Evolutionary conservation across 2,888 invertebrate genomes (phyloP), one percentile per base, ranked within the genome.

Genomic region (Craniophora ligustri): DNA sequence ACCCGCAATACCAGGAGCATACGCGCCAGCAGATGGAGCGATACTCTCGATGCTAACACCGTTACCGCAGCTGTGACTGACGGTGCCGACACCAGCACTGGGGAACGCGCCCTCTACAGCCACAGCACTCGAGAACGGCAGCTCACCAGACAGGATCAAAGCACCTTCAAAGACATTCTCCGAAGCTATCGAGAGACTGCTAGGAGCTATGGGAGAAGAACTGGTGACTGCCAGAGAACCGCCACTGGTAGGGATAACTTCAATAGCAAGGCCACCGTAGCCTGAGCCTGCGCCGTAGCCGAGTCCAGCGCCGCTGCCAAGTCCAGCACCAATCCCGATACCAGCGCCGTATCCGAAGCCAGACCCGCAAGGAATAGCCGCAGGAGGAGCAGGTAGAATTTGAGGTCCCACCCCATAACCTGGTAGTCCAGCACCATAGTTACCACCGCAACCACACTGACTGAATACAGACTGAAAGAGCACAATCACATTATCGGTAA

Each of bases 121-220:
- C 15, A 51, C 67, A 26, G 50, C 15, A 36, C 56, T 47, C 3
- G 31, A 28, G 7, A 71, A 71, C 5, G 70, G 70, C 28, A 65
- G 38, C 44, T 63, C 72, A 40, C 67, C 74, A 32, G 0, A 2
- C 0, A 65, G 62, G 5, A 14, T 36, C 5, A 74, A 8, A 10
- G 5, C 5, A 14, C 73, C 73, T 15, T 72, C 72, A 11, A 49
- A 56, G 1, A 56, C 26, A 10, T 74, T 74, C 2, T 74, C 75
- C 7, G 73, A 74, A 3, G 39, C 38, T 3, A 74, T 21, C 3
- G 63, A 50, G 5, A 73, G n/a, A 2, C 74, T 68, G 3, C 14
- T 54, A 4, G 72, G 71, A 15, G 55, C 16, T 4, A 54, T 41
- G 5, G 46, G 14, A 7, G 68, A 72, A 0, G 35, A 19, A n/a